Base-by-base conservation (phyloP, 2,797 vertebrate species). In the Chaetophractus vellerosus region DNA sequence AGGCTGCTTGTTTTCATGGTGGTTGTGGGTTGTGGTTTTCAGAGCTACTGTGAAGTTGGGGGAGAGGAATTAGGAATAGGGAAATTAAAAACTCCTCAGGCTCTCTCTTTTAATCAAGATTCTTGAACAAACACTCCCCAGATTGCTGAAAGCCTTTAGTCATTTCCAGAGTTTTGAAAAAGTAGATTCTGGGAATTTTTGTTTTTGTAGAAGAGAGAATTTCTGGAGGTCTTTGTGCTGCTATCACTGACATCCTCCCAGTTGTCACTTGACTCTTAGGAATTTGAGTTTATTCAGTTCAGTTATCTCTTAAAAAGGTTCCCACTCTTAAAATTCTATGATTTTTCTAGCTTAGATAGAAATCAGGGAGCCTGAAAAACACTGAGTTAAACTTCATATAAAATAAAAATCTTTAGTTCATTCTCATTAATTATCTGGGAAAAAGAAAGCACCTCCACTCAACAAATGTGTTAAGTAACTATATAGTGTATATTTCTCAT, bases 101-200 rank as follows among this genome's bases (percentile, higher is more conserved):
- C 16, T 55, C 15, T 38, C 48, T 66, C 38, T 61, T 71, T 89
- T 57, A 50, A 69, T n/a, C 36, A 26, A 48, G 28, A 64, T 76
- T 78, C 19, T 50, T 69, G 24, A 45, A 12, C 38, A 61, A 71
- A 21, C 82, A 48, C 12, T 66, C 26, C 23, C 38, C 57, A 55
- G 41, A 88, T 78, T 31, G 12, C 33, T 63, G 24, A 12, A 71
- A 18, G 31, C 14, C 19, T 84, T 87, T 84, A 45, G 11, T 84
- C 79, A 72, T 63, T 79, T 78, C 63, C 52, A 45, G 57, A 64
- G 83, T 93, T 88, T 33, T 81, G 66, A 48, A 87, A 82, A 57
- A 74, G 41, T 71, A 63, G 33, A 82, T 92, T 41, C 28, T 88
- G 94, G 63, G n/a, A 45, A 15, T 87, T 61, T 75, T 92, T 71